Percentiles rank a stretch among this genome's conserved stretches.
Evolutionary conservation across 2,797 vertebrate genomes (phyloP).

Genomic region (Gobionotothen gibberifrons): DNA sequence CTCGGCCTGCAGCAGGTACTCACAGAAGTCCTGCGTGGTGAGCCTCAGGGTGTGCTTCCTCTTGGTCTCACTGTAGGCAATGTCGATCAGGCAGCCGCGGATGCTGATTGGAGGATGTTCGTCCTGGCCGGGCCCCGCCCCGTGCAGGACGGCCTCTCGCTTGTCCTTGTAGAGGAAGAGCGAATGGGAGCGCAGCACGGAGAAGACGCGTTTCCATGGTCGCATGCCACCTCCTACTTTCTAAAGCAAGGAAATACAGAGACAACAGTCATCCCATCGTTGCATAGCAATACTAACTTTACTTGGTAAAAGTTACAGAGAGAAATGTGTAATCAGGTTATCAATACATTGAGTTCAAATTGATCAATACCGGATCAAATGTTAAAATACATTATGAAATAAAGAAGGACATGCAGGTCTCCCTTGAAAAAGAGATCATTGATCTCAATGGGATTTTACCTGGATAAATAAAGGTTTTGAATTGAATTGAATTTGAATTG

Average conservation of each 20-base stretch:
- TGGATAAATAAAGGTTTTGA: too few species aligned
- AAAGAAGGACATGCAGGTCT: too few species aligned
- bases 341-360: not conserved
- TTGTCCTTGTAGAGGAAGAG: conserved; percentile 97
- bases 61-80: conserved; percentile 98
- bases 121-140: conserved; percentile 84
- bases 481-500: too few species aligned
- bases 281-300: too few species aligned
- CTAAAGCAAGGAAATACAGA: conserved; percentile 66
- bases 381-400: too few species aligned
- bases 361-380: not conserved
- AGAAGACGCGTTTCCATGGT: conserved; percentile 95
- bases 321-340: not conserved
- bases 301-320: not conserved
- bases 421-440: too few species aligned
- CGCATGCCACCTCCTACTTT: conserved; percentile 95
- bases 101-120: conserved; percentile 92
- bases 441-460: too few species aligned
- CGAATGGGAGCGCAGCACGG: conserved; percentile 89
- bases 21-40: conserved; percentile 97
- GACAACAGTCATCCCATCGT: not conserved
- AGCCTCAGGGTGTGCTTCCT: conserved; percentile 94
- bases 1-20: conserved; percentile 98
- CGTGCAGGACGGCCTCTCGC: conserved; percentile 89
- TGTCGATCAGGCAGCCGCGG: conserved; percentile 96